These are phyloP conservation scores for Rhabditoides inermis DNA, from an alignment of 2,888 invertebrate species.

Conservation along the genomic window DNA sequence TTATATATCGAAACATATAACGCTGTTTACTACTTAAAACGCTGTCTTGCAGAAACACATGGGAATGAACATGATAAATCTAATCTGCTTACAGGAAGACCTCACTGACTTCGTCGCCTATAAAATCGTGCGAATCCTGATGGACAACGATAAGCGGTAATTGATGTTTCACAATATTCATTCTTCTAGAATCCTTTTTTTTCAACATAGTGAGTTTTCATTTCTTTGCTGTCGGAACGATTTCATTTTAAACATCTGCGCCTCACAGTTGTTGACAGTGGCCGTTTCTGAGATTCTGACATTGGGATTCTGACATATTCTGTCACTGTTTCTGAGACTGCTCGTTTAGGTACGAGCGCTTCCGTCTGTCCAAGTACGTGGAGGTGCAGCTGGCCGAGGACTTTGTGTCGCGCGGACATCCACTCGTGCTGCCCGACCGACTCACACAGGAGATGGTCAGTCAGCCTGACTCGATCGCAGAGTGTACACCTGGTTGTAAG, in stretches of 20 bases:
- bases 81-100: constrained; percentile 18
- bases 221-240: no score
- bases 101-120: constrained; percentile 27
- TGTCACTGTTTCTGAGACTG: no score
- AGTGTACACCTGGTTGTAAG: neutral
- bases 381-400: constrained; percentile 46
- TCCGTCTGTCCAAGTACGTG: constrained; percentile 40
- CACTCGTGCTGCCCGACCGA: constrained; percentile 25
- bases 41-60: no score
- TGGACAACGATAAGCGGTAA: constrained; percentile 17
- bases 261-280: no score
- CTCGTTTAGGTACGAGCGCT: constrained; percentile 12
- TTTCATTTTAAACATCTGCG: no score
- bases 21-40: no score
- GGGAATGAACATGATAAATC: neutral
- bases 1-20: no score
- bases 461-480: neutral
- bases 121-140: constrained; percentile 23
- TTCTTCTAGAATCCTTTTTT: no score
- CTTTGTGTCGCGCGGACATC: constrained; percentile 34
- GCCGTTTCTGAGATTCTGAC: no score
- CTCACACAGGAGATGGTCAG: constrained; percentile 23
- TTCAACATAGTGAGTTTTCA: no score
- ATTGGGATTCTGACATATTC: no score
- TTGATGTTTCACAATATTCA: no score